Conservation (phyloP, 2,888 invertebrate genomes). For the Crepidodera aurea region DNA sequence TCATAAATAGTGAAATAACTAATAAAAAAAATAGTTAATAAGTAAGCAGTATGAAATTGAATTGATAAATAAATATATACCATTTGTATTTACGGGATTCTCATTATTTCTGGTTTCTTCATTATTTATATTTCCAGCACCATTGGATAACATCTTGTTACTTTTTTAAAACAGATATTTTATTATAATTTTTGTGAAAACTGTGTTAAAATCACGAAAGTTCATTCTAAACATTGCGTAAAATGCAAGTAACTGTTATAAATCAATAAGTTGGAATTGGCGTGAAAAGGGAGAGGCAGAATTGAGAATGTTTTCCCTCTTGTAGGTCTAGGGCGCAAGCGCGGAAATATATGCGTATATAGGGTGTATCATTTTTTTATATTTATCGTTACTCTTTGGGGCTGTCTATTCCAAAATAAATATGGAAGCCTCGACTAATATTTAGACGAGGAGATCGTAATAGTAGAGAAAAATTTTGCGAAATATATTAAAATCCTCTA, state of each 20-base stretch:
- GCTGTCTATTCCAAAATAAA: too few species aligned
- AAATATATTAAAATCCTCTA: too few species aligned
- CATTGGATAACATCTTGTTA: slow-evolving; percentile 14
- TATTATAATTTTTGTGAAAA: not conserved
- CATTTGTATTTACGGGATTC: not conserved
- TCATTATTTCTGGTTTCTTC: slow-evolving; percentile 1
- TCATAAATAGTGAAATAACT: too few species aligned
- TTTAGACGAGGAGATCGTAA: too few species aligned
- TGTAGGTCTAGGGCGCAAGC: slow-evolving; percentile 17
- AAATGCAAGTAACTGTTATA: slow-evolving; percentile 28
- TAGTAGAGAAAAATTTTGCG: too few species aligned
- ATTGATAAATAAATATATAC: too few species aligned
- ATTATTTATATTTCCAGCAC: not conserved
- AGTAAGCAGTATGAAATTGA: too few species aligned
- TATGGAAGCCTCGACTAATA: too few species aligned
- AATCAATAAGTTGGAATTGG: slow-evolving; percentile 28
- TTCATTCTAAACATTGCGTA: slow-evolving; percentile 12
- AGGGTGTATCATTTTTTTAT: too few species aligned
- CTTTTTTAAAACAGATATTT: not conserved
- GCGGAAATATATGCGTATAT: too few species aligned
- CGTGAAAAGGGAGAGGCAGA: slow-evolving; percentile 8
- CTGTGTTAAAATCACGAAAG: not conserved
- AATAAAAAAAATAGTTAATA: too few species aligned
- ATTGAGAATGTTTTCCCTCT: slow-evolving; percentile 5
- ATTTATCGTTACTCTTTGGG: too few species aligned